Evolutionary conservation across 2,797 vertebrate genomes (phyloP).

Genomic region (Setipinna tenuifilis): DNA sequence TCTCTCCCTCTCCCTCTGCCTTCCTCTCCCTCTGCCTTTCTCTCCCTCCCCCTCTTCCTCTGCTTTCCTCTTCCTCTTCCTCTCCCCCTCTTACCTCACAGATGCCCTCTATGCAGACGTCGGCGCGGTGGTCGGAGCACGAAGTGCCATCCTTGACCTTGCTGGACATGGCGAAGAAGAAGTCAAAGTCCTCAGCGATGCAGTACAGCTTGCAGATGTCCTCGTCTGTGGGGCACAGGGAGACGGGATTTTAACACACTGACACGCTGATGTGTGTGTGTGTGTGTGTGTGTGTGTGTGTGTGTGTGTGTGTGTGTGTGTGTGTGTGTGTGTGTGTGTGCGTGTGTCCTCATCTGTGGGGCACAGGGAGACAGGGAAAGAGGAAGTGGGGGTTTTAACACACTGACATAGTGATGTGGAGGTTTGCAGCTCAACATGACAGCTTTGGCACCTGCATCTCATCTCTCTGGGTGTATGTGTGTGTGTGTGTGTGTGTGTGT

Average conservation of each 20-base stretch:
- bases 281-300: too few relatives aligned
- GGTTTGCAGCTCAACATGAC: background rate
- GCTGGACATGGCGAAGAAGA: slow-evolving; percentile 97
- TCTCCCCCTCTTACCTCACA: slow-evolving; percentile 84
- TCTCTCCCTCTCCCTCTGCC: too few relatives aligned
- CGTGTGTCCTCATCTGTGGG: slow-evolving; percentile 89
- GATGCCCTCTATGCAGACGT: slow-evolving; percentile 92
- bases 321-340: too few relatives aligned
- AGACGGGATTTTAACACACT: background rate
- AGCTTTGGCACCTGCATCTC: background rate
- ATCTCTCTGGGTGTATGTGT: background rate
- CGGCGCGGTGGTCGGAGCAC: slow-evolving; percentile 82
- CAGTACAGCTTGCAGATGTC: slow-evolving; percentile 97
- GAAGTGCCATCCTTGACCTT: slow-evolving; percentile 95
- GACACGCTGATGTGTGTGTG: background rate
- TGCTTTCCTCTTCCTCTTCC: too few relatives aligned
- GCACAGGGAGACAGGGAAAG: slow-evolving; percentile 7
- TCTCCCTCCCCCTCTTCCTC: too few relatives aligned
- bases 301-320: too few relatives aligned
- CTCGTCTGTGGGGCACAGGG: slow-evolving; percentile 78
- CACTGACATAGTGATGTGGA: too few relatives aligned
- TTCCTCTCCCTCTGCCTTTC: too few relatives aligned
- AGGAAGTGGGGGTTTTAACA: too few relatives aligned
- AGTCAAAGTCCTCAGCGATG: slow-evolving; percentile 97
- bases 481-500: too few relatives aligned